Evolutionary conservation across 2,797 vertebrate genomes (phyloP).

Genomic region (Botia kubotai): DNA sequence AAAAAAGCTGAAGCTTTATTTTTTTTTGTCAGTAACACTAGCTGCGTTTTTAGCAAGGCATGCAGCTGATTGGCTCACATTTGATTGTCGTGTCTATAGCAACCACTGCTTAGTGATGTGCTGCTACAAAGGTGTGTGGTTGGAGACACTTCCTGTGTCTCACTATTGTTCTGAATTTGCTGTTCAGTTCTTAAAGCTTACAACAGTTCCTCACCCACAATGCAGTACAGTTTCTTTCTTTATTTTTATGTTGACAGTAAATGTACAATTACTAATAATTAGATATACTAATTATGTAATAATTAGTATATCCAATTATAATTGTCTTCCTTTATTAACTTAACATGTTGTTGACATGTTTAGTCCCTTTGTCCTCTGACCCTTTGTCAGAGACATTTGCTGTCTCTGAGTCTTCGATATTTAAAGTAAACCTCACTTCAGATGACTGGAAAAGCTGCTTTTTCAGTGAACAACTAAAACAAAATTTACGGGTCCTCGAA

Average conservation of each 20-base stretch:
- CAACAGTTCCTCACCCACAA: background rate
- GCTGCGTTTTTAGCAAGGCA: slow-evolving; percentile 54
- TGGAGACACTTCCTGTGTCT: slow-evolving; percentile 74
- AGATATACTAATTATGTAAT: background rate
- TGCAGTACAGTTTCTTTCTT: background rate
- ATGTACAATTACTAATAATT: background rate
- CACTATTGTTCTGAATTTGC: slow-evolving; percentile 57
- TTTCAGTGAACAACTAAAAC: background rate
- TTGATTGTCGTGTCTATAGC: slow-evolving; percentile 59
- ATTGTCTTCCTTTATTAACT: background rate
- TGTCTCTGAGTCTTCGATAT: too few species aligned
- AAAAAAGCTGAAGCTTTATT: background rate
- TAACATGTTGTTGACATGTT: background rate
- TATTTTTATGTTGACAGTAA: background rate
- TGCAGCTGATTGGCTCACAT: slow-evolving; percentile 67
- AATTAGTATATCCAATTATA: too few species aligned
- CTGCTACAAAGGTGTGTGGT: slow-evolving; percentile 73
- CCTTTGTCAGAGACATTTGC: too few species aligned
- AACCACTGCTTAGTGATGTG: slow-evolving; percentile 66
- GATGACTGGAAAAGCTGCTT: background rate
- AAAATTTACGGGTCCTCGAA: background rate
- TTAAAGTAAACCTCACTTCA: too few species aligned
- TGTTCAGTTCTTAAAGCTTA: slow-evolving; percentile 41
- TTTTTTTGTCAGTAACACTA: slow-evolving; percentile 8
- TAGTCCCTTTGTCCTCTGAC: too few species aligned